Evolutionary conservation across 2,113 vertebrate genomes (phyloP).

Genomic region (Microcebus tavaratra): DNA sequence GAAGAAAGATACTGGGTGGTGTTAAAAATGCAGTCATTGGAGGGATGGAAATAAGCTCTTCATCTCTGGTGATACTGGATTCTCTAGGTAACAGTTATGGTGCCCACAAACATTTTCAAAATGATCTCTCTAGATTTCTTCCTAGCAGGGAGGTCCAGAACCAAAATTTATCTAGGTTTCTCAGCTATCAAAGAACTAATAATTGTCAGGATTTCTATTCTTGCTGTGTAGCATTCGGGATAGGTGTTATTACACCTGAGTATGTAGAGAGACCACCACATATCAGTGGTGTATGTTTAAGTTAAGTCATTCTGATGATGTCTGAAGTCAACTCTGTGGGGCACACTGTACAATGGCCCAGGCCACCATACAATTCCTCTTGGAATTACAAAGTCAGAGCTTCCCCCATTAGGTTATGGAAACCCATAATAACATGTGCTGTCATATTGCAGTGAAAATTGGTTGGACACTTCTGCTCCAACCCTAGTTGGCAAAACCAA

Average conservation of each 20-base stretch:
- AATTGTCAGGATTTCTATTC: background rate
- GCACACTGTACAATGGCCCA: background rate
- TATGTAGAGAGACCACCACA: background rate
- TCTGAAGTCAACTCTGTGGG: background rate
- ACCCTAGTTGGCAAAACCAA: background rate
- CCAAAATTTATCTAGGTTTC: background rate
- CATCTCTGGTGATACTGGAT: background rate
- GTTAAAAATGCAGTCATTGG: background rate
- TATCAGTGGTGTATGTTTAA: background rate
- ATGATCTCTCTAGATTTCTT: background rate
- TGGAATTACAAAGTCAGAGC: background rate
- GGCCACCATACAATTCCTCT: too few species aligned
- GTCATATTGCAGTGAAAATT: background rate
- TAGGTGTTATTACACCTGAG: background rate
- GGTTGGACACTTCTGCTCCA: background rate
- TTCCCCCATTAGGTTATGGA: background rate
- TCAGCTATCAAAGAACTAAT: background rate
- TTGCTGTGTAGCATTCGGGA: background rate
- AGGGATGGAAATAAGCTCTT: background rate
- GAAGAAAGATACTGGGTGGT: fast-evolving
- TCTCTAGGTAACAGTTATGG: background rate
- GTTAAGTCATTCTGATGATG: background rate
- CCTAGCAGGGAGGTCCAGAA: background rate
- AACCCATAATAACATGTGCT: background rate
- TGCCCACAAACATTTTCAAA: background rate